Evolutionary conservation across 2,888 invertebrate genomes (phyloP).

Genomic region (Scaptomyza reducta): DNA sequence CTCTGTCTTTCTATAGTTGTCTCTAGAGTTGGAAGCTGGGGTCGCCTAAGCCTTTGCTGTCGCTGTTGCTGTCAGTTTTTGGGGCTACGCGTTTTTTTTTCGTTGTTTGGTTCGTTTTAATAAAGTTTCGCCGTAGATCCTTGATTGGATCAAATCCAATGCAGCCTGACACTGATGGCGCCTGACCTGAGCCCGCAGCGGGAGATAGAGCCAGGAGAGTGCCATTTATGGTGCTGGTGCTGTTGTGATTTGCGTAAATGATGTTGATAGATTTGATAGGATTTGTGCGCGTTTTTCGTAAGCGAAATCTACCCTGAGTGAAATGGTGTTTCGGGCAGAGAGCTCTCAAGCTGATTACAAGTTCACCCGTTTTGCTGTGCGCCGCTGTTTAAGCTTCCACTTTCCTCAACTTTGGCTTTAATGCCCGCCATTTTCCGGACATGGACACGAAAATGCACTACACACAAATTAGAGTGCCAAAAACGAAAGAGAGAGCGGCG

Average conservation of each 20-base stretch:
- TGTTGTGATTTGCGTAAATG: conserved; percentile 72
- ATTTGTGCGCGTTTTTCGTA: conserved; percentile 56
- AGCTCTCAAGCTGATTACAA: conserved; percentile 59
- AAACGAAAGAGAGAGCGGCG: background rate
- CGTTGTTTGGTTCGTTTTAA: conserved; percentile 45
- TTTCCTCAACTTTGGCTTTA: conserved; percentile 38
- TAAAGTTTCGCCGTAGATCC: conserved; percentile 57
- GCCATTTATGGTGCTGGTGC: conserved; percentile 35
- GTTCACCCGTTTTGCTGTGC: conserved; percentile 11
- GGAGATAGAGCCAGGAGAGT: background rate
- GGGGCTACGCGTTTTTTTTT: conserved; percentile 46
- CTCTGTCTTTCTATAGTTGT: background rate
- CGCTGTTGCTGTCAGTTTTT: conserved; percentile 58
- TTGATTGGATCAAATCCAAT: conserved; percentile 65
- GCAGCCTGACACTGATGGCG: conserved; percentile 55
- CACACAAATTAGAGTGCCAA: conserved; percentile 62
- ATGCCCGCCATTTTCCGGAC: conserved; percentile 52
- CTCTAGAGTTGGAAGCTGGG: background rate
- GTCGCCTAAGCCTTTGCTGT: conserved; percentile 28
- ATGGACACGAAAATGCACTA: conserved; percentile 73
- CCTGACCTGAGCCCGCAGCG: conserved; percentile 26
- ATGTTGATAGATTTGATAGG: conserved; percentile 77
- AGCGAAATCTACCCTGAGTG: conserved; percentile 7
- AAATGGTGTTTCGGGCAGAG: conserved; percentile 33
- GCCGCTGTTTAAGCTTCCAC: conserved; percentile 35